Conservation (phyloP, 2,113 vertebrate genomes). For the Eudyptes chrysolophus region DNA sequence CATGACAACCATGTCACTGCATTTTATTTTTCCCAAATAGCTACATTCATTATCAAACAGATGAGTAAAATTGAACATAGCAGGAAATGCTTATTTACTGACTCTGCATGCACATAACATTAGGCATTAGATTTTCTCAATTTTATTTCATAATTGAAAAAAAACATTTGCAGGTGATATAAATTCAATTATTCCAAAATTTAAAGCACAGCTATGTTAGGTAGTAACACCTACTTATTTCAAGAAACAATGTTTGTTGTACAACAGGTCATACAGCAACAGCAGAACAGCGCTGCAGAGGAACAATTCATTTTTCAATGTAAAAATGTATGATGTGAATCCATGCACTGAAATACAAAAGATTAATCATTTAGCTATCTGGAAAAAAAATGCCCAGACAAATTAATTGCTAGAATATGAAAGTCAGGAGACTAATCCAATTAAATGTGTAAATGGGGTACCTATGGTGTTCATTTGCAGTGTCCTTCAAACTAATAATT, state of each 20-base stretch:
- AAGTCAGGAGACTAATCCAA: constrained; percentile 66
- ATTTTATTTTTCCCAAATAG: not conserved
- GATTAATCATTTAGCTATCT: constrained; percentile 57
- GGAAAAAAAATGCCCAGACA: constrained; percentile 22
- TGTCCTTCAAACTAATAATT: constrained; percentile 70
- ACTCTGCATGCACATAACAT: not conserved
- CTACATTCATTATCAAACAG: not conserved
- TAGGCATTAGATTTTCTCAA: not conserved
- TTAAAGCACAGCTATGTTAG: not conserved
- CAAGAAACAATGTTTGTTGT: not conserved
- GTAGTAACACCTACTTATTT: constrained; percentile 6
- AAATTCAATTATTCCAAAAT: constrained; percentile 30
- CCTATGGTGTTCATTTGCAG: constrained; percentile 48
- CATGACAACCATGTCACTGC: not conserved
- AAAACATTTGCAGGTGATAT: not conserved
- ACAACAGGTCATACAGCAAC: not conserved
- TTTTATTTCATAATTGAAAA: constrained; percentile 48
- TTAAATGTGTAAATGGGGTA: constrained; percentile 71
- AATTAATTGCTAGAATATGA: constrained; percentile 72
- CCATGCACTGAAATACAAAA: constrained; percentile 39
- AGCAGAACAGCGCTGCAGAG: not conserved
- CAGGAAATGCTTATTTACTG: not conserved
- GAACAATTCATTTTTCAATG: constrained; percentile 48
- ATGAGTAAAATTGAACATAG: not conserved
- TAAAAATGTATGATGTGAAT: constrained; percentile 32